Conservation (phyloP, 2,113 vertebrate genomes). For the Tachuris rubrigastra region DNA sequence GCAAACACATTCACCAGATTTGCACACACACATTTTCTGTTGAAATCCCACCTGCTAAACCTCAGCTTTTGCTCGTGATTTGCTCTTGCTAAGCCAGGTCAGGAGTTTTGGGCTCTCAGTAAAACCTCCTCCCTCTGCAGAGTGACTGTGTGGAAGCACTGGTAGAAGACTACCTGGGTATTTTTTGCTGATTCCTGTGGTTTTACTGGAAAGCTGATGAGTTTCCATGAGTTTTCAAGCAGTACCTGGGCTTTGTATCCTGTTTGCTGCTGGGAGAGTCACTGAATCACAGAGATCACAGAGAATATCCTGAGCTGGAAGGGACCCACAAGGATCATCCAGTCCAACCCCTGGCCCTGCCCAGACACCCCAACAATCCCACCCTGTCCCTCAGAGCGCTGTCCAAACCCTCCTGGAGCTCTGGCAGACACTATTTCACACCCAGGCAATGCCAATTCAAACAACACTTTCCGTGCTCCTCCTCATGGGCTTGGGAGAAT, state of each 20-base stretch:
- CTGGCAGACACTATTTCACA: not conserved
- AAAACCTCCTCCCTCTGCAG: not conserved
- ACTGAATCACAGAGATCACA: not conserved
- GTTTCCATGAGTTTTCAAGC: not conserved
- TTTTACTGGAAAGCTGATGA: not conserved
- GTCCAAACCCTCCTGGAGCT: not conserved
- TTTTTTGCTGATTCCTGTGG: not conserved
- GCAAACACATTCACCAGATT: not conserved
- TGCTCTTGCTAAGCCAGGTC: not conserved
- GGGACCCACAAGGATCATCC: not conserved
- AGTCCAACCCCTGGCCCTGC: not conserved
- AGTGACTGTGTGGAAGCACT: not conserved
- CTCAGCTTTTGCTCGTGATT: not conserved
- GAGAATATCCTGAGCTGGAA: not conserved
- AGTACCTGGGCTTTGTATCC: not conserved
- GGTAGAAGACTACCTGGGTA: not conserved
- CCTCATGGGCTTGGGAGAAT: not conserved
- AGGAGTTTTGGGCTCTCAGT: not conserved
- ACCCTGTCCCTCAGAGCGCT: not conserved
- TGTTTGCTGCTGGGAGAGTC: not conserved
- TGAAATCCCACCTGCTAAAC: not conserved
- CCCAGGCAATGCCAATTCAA: not conserved
- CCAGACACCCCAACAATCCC: not conserved
- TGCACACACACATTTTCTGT: not conserved
- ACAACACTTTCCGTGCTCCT: not conserved